These are phyloP conservation scores for Myotis planiceps DNA, from an alignment of 2,797 vertebrate genomes.

Conservation along the genomic window DNA sequence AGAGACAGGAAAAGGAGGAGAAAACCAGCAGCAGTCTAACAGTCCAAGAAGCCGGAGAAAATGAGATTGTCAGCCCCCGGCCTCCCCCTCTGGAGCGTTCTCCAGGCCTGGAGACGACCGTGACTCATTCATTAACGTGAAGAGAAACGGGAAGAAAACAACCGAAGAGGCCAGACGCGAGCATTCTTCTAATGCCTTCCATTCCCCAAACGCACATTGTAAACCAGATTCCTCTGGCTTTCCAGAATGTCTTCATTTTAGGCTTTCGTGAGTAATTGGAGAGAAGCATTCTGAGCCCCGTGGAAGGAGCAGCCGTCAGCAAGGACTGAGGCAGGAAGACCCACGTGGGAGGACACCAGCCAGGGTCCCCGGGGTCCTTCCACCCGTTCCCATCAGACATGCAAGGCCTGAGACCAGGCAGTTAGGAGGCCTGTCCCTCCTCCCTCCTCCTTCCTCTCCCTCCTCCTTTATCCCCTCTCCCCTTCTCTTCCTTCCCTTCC, in stretches of 20 bases:
- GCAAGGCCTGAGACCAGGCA: accelerated
- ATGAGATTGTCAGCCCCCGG: neutral
- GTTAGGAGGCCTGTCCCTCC: neutral
- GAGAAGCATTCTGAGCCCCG: constrained; percentile 72
- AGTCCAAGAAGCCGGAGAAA: constrained; percentile 11
- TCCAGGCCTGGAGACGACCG: constrained; percentile 44
- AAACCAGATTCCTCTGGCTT: constrained; percentile 80
- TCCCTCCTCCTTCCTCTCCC: neutral
- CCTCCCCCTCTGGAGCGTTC: neutral
- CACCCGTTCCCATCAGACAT: neutral
- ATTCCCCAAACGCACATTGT: constrained; percentile 81
- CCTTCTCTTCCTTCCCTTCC: neutral
- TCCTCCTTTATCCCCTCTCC: too few relatives aligned
- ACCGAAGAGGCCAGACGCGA: constrained; percentile 73
- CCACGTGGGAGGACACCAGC: neutral
- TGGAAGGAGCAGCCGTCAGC: constrained; percentile 43
- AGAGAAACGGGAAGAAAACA: constrained; percentile 67
- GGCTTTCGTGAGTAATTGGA: constrained; percentile 83
- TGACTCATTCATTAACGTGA: constrained; percentile 80
- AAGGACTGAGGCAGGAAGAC: neutral
- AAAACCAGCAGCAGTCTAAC: neutral
- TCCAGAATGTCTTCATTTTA: constrained; percentile 85
- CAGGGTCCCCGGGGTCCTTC: accelerated
- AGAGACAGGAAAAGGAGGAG: constrained; percentile 17
- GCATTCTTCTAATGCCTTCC: constrained; percentile 83